Evolutionary conservation across 1,140 invertebrate genomes (phyloP).

Genomic region (Cydia strobilella): DNA sequence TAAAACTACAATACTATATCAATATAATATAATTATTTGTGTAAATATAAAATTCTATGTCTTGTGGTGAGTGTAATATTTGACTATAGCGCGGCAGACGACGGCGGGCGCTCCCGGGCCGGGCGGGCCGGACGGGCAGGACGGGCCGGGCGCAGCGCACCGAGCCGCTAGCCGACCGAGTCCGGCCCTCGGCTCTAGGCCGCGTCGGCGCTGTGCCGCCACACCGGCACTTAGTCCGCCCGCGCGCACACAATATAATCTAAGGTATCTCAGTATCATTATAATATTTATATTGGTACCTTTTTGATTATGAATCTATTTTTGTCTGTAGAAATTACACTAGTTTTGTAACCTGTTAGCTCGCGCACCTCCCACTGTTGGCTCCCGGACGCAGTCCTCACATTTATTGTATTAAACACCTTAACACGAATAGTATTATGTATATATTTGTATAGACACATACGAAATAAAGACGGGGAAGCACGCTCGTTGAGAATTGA

Average conservation of each 20-base stretch:
- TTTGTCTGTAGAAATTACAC: conserved; percentile 83
- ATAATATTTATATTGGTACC: conserved; percentile 83
- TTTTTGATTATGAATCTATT: conserved; percentile 84
- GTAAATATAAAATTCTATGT: conserved; percentile 81
- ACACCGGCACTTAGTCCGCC: conserved; percentile 51
- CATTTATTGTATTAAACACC: conserved; percentile 68
- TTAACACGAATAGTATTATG: conserved; percentile 70
- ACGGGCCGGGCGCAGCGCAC: not conserved
- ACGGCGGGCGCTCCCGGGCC: conserved; percentile 49
- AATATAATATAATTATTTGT: conserved; percentile 79
- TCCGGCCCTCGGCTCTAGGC: not conserved
- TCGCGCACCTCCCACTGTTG: conserved; percentile 63
- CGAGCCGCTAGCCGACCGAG: too few relatives aligned
- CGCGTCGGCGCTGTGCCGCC: conserved; percentile 17
- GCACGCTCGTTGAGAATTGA: conserved; percentile 71
- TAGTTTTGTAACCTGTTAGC: conserved; percentile 71
- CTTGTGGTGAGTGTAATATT: conserved; percentile 78
- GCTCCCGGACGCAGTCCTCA: conserved; percentile 62
- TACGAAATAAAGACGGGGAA: conserved; percentile 62
- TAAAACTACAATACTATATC: conserved; percentile 81
- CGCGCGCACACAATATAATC: conserved; percentile 71
- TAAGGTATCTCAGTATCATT: conserved; percentile 75
- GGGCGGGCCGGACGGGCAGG: conserved; percentile 28
- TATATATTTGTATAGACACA: conserved; percentile 65
- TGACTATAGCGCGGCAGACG: conserved; percentile 72